phyloP scores from a whole-genome alignment of 2,888 invertebrate species.

The Acanthoscelides obtectus region DNA sequence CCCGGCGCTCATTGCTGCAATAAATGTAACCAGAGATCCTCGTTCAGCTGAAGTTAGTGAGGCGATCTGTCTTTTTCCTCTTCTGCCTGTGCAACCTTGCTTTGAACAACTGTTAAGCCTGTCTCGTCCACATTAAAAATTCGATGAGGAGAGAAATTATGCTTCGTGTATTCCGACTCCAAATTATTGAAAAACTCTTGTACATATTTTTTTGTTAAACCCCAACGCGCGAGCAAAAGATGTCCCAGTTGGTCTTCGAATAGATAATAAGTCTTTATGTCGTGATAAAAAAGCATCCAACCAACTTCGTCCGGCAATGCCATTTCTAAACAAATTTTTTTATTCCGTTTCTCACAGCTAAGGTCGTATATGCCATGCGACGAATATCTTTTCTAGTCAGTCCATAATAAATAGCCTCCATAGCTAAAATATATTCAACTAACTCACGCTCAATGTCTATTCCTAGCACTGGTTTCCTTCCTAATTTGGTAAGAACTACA shows the following conservation, averaged over 20 bases:
- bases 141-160: slow-evolving; percentile 8
- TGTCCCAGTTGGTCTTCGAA: not conserved
- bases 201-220: slow-evolving; percentile 17
- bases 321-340: slow-evolving; percentile 11
- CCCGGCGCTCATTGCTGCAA: slow-evolving; percentile 4
- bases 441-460: slow-evolving; percentile 5
- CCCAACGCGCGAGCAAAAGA: slow-evolving; percentile 14
- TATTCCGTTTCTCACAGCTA: slow-evolving; percentile 13
- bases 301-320: slow-evolving; percentile 12
- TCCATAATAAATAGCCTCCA: slow-evolving; percentile 9
- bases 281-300: slow-evolving; percentile 14
- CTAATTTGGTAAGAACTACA: slow-evolving; percentile 1
- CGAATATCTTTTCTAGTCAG: slow-evolving; percentile 10
- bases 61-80: slow-evolving; percentile 10
- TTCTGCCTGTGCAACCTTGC: slow-evolving; percentile 8
- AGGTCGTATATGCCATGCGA: too few relatives aligned
- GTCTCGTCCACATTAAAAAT: slow-evolving; percentile 16
- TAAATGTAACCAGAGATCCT: slow-evolving; percentile 10
- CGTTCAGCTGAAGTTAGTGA: slow-evolving; percentile 10
- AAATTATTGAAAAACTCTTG: slow-evolving; percentile 13
- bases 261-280: not conserved
- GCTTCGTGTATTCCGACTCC: slow-evolving; percentile 8
- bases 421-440: slow-evolving; percentile 7
- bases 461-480: slow-evolving; percentile 7
- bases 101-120: slow-evolving; percentile 14